Evolutionary conservation across 2,888 invertebrate species (phyloP).

Genomic region (Trachelus iudaicus): DNA sequence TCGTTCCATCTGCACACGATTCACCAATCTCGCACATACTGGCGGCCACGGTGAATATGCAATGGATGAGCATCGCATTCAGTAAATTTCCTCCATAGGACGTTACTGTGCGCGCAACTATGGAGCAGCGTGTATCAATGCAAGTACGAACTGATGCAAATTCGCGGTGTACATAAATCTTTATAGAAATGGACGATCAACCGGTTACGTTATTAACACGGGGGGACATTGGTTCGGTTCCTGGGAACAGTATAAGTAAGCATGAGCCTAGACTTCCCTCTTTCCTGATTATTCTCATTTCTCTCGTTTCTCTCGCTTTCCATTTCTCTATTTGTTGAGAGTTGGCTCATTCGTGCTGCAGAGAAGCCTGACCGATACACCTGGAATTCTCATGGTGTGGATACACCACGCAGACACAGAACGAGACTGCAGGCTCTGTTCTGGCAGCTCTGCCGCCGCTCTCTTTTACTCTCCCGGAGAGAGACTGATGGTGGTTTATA

Average conservation of each 20-base stretch:
- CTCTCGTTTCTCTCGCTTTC: constrained; percentile 15
- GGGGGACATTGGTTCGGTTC: constrained; percentile 43
- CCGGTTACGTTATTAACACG: constrained; percentile 24
- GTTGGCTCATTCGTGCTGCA: background rate
- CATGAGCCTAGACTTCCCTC: constrained; percentile 4
- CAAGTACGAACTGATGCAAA: constrained; percentile 10
- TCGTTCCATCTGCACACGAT: no score
- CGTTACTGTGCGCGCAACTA: no score
- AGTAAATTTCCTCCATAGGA: no score
- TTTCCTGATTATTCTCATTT: constrained; percentile 1
- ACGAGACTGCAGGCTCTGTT: no score
- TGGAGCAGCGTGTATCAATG: no score
- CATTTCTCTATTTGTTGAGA: constrained; percentile 12
- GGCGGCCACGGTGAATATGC: no score
- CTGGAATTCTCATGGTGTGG: no score
- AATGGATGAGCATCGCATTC: no score
- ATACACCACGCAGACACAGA: no score
- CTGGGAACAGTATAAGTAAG: background rate
- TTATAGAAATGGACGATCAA: background rate
- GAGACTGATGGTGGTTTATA: constrained; percentile 57
- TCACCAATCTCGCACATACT: no score
- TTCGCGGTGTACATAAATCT: constrained; percentile 12
- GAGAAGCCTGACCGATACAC: no score
- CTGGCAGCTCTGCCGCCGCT: constrained; percentile 11
- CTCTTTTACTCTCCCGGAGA: constrained; percentile 17